These are phyloP conservation scores for Lateolabrax maculatus DNA, from an alignment of 2,797 vertebrate species.

Conservation along the genomic window DNA sequence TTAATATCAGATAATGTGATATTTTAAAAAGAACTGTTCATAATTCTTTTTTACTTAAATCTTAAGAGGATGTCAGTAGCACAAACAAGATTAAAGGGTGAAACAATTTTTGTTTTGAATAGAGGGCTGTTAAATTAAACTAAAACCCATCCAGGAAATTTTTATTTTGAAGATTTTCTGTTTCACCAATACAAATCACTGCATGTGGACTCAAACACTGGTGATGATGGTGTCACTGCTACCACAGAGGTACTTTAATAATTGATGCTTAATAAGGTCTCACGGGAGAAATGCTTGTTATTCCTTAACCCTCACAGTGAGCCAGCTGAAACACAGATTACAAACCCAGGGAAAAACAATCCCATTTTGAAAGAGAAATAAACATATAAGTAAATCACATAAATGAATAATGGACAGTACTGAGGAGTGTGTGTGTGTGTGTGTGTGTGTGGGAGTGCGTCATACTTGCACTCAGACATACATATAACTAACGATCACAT, in stretches of 20 bases:
- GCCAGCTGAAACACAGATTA: conserved; percentile 64
- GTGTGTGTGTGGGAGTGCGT: neutral
- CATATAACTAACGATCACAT: conserved; percentile 56
- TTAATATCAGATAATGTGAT: neutral
- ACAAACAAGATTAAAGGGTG: neutral
- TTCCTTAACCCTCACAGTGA: conserved; percentile 66
- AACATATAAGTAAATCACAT: conserved; percentile 77
- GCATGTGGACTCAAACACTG: conserved; percentile 30
- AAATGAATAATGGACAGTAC: conserved; percentile 74
- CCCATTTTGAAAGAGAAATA: conserved; percentile 71
- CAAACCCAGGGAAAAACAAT: conserved; percentile 63
- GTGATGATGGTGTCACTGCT: conserved; percentile 37
- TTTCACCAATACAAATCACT: conserved; percentile 27
- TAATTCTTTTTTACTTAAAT: neutral
- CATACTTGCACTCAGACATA: conserved; percentile 43
- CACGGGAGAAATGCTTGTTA: conserved; percentile 66
- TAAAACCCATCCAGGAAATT: neutral
- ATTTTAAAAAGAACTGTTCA: neutral
- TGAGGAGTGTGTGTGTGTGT: conserved; percentile 14
- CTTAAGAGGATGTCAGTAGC: neutral
- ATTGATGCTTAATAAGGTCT: conserved; percentile 75
- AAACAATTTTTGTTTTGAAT: neutral
- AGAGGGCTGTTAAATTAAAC: conserved; percentile 5
- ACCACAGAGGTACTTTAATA: conserved; percentile 65
- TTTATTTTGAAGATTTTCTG: conserved; percentile 20